These are phyloP conservation scores for Manis javanica DNA, from an alignment of 2,797 vertebrate genomes.

Conservation along the genomic window DNA sequence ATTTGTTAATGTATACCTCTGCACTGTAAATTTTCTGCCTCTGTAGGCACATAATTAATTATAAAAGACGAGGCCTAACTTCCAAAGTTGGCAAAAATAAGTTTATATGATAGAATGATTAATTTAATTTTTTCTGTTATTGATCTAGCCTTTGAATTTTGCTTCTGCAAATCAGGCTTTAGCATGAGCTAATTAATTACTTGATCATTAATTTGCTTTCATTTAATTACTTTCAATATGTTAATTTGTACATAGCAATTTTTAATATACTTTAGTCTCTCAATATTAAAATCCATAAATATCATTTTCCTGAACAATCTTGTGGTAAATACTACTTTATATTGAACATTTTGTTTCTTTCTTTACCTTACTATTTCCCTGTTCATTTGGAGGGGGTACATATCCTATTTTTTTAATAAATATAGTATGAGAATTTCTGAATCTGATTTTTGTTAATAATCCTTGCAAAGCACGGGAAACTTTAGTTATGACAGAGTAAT, in stretches of 20 bases:
- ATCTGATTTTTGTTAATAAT: neutral
- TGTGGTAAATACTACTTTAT: neutral
- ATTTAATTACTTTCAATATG: slow-evolving; percentile 4
- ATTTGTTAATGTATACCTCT: neutral
- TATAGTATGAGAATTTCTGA: neutral
- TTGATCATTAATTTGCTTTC: slow-evolving; percentile 49
- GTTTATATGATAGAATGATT: slow-evolving; percentile 53
- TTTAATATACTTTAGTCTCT: neutral
- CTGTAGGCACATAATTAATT: slow-evolving; percentile 34
- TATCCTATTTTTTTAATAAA: neutral
- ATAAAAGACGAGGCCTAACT: neutral
- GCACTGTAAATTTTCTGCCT: slow-evolving; percentile 33
- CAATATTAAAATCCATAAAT: slow-evolving; percentile 36
- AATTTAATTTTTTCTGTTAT: slow-evolving; percentile 55
- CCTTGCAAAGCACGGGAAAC: neutral
- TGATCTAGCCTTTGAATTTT: slow-evolving; percentile 49
- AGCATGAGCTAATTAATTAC: slow-evolving; percentile 37
- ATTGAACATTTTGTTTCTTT: neutral
- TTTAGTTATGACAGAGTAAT: neutral
- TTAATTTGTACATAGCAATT: neutral
- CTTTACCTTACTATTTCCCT: neutral
- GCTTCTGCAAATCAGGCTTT: slow-evolving; percentile 3
- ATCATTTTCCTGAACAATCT: slow-evolving; percentile 13
- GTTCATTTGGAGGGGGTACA: neutral
- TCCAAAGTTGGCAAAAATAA: slow-evolving; percentile 36